These are phyloP conservation scores for Lytechinus variegatus DNA, from an alignment of 35 echinoderm and acorn worm genomes.

Conservation along the genomic window DNA sequence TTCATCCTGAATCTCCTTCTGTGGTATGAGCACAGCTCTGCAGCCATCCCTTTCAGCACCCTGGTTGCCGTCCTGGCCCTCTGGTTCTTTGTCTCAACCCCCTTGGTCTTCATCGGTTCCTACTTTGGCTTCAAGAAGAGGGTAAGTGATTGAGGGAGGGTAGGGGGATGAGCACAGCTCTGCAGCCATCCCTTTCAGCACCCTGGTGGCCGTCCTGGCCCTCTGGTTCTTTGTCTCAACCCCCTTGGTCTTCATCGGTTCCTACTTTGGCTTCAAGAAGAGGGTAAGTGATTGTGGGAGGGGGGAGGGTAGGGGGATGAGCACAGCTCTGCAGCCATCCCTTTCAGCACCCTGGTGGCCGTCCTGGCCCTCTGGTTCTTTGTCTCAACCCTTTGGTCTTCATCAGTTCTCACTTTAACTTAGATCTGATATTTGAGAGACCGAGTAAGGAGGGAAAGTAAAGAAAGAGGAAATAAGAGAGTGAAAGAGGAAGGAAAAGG, in stretches of 20 bases:
- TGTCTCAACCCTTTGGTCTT: conserved; percentile 91
- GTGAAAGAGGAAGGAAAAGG: too few species aligned
- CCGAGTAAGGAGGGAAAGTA: too few species aligned
- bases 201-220: conserved; percentile 81
- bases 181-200: conserved; percentile 95
- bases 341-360: conserved; percentile 88
- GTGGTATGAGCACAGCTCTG: conserved; percentile 98
- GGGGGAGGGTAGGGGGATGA: too few species aligned
- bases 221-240: conserved; percentile 95
- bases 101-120: conserved; percentile 91
- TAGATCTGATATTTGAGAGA: conserved; percentile 86
- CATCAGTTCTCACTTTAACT: conserved; percentile 92
- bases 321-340: conserved; percentile 96
- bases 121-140: conserved; percentile 98
- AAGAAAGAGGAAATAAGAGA: conserved; percentile 62
- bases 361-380: conserved; percentile 93
- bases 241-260: conserved; percentile 90
- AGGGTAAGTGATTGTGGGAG: conserved; percentile 93
- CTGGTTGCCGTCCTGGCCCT: conserved; percentile 88
- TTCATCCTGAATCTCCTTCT: conserved; percentile 89
- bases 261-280: conserved; percentile 98
- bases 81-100: conserved; percentile 94
- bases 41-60: conserved; percentile 95
- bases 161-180: conserved; percentile 91
- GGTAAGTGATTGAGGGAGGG: conserved; percentile 58